phyloP scores from a whole-genome alignment of 2,888 invertebrate genomes.

The Torymus auratus region DNA sequence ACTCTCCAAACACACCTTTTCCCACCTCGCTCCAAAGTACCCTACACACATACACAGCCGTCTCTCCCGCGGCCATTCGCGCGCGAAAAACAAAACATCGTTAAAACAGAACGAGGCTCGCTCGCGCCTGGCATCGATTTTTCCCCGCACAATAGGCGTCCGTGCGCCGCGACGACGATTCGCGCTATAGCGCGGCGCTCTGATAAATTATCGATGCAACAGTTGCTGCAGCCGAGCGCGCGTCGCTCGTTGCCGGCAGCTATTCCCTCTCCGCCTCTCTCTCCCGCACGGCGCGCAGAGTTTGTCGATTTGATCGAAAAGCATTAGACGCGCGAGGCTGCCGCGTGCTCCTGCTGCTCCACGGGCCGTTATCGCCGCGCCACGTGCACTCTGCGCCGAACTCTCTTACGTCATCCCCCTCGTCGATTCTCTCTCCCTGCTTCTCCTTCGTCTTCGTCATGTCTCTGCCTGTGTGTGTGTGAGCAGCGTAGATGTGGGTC shows the following conservation, averaged over 20 bases:
- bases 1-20: too few species aligned
- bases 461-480: too few species aligned
- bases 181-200: conserved; percentile 2
- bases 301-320: conserved; percentile 48
- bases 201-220: conserved; percentile 58
- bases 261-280: background rate
- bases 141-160: background rate
- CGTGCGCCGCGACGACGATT: background rate
- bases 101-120: background rate
- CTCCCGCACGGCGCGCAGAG: background rate
- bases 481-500: too few species aligned
- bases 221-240: conserved; percentile 44
- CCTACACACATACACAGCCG: too few species aligned
- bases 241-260: background rate
- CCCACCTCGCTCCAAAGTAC: too few species aligned
- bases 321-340: conserved; percentile 25
- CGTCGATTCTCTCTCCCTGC: conserved; percentile 22
- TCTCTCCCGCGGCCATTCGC: background rate
- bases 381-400: conserved; percentile 43
- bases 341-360: conserved; percentile 50
- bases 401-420: conserved; percentile 55
- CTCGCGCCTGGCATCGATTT: conserved; percentile 19
- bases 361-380: conserved; percentile 48
- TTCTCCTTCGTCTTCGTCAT: background rate
- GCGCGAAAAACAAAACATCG: too few species aligned